Base-by-base conservation (phyloP, 2,888 invertebrate genomes). In the Sphinx pinastri region DNA sequence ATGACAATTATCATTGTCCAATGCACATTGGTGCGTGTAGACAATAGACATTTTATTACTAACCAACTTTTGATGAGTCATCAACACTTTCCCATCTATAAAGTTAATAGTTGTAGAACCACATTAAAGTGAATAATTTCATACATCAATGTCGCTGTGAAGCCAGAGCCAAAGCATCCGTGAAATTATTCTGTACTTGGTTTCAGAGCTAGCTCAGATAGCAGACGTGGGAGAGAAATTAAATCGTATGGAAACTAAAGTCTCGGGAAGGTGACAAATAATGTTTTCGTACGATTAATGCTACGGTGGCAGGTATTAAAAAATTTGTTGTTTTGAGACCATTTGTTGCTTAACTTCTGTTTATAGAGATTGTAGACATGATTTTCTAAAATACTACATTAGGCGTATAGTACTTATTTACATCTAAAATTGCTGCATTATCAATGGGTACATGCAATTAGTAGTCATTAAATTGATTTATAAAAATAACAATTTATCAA, bases 161-260 rank as follows among this genome's bases (percentile, higher is more conserved):
- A 74, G 74, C 73, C 72, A 69, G 74, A 67, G 72, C 76, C 75
- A 83, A 83, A 84, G 81, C 76, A 81, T 74, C 77, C 80, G 79
- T 83, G 80, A 81, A 84, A 83, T 84, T 79, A 84, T 80, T 76
- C 79, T 76, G 78, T 78, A 78, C 74, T 78, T 77, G 73, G 75
- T 76, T 75, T 76, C 75, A 77, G 77, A 76, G 71, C 75, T 71
- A 75, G 76, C 75, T 73, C 71, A 67, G 71, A 67, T 63, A 71
- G 74, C 71, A 76, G 74, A 78, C 73, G 77, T 72, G 72, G 73
- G 75, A 75, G 74, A 75, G 77, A 81, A 82, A 82, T 81, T 81
- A 81, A 83, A 82, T 83, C 76, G 79, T 74, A 79, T 75, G 81
- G 79, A 82, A 84, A 80, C 78, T 72, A 72, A 63, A 47, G 54